Evolutionary conservation across 2,797 vertebrate genomes (phyloP).

Genomic region (Mallotus villosus): DNA sequence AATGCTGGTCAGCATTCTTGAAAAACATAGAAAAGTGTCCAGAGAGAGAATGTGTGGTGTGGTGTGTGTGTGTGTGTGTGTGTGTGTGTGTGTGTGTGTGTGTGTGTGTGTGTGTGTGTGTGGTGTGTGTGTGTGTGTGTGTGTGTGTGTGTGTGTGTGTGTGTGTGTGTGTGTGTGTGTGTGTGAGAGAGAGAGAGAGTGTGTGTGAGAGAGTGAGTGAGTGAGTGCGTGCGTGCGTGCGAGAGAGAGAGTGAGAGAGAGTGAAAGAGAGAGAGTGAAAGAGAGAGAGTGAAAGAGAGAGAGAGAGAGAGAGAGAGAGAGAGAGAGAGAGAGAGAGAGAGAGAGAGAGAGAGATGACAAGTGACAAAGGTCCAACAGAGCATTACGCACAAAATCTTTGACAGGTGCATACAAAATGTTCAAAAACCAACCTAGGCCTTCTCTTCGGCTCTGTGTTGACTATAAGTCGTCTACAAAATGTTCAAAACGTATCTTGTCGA

Average conservation of each 20-base stretch:
- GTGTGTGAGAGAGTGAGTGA: background rate
- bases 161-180: no score
- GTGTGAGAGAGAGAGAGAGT: no score
- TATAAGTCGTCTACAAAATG: conserved; percentile 11
- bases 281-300: background rate
- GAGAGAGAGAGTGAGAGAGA: no score
- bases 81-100: background rate
- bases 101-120: background rate
- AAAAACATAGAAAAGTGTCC: background rate
- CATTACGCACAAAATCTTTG: background rate
- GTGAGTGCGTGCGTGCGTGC: background rate
- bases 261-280: background rate
- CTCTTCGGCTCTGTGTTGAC: background rate
- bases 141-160: no score
- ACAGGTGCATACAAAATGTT: background rate
- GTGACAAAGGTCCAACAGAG: background rate
- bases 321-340: background rate
- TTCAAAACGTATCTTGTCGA: background rate
- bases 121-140: no score
- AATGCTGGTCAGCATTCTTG: background rate
- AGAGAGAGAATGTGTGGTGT: no score
- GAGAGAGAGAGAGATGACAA: background rate
- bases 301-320: background rate
- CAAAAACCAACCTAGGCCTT: background rate
- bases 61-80: no score